Percentiles rank a stretch among this genome's conserved stretches.
Conservation (phyloP, 2,797 vertebrate species). For the Neostethus bicornis region DNA sequence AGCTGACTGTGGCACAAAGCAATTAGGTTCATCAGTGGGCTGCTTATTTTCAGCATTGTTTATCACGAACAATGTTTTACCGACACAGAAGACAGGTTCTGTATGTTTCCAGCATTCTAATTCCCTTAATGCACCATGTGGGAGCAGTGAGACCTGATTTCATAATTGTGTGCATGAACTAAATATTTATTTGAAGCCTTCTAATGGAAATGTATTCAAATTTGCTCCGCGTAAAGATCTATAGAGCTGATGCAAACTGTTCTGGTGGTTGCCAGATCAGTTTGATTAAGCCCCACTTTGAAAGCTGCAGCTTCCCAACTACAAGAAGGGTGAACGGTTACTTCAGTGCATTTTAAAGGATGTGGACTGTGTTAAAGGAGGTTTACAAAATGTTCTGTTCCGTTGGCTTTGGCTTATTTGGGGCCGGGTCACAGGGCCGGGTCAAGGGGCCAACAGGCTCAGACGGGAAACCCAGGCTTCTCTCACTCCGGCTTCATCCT, state of each 20-base stretch:
- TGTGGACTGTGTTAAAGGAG: no score
- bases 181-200: not conserved
- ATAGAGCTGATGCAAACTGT: not conserved
- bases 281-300: no score
- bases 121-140: not conserved
- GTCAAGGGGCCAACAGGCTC: no score
- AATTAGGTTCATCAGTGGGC: not conserved
- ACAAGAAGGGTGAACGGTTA: not conserved
- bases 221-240: not conserved
- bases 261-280: not conserved
- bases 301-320: no score
- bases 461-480: no score
- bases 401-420: no score
- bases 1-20: not conserved
- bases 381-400: no score
- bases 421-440: no score
- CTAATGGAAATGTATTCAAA: not conserved
- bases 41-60: not conserved
- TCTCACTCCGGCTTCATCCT: no score
- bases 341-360: no score
- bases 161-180: not conserved
- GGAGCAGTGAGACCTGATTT: not conserved
- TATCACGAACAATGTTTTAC: not conserved
- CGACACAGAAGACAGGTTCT: not conserved
- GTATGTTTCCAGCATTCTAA: not conserved